phyloP scores from a whole-genome alignment of 2,888 invertebrate genomes.

The Listrodromus nycthemerus region DNA sequence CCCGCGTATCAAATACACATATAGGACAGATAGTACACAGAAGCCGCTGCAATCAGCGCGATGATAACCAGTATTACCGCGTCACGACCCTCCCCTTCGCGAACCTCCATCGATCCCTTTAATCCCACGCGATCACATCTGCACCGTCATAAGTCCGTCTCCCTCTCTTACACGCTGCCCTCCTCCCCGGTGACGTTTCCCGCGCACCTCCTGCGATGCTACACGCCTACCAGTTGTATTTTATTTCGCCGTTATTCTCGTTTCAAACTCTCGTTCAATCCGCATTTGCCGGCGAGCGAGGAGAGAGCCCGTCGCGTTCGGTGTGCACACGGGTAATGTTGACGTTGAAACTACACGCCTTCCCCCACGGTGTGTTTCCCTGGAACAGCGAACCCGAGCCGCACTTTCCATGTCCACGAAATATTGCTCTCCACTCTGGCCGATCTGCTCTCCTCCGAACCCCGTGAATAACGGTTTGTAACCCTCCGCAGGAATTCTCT shows the following conservation, averaged over 20 bases:
- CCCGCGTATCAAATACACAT: constrained; percentile 24
- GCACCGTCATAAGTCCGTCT: constrained; percentile 56
- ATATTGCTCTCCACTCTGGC: constrained; percentile 50
- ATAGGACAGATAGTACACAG: constrained; percentile 31
- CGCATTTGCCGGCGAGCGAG: constrained; percentile 7
- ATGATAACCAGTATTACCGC: constrained; percentile 82
- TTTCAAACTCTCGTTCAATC: constrained; percentile 40
- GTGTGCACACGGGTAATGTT: neutral
- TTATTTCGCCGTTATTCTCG: constrained; percentile 48
- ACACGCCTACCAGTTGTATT: constrained; percentile 20
- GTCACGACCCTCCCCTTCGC: constrained; percentile 74
- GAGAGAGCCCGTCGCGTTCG: neutral
- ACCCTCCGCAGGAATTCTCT: constrained; percentile 13
- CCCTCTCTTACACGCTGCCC: constrained; percentile 20
- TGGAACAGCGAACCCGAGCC: constrained; percentile 23
- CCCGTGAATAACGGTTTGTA: constrained; percentile 19
- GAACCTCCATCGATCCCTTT: constrained; percentile 64
- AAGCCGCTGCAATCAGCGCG: constrained; percentile 78
- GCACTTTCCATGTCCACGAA: constrained; percentile 62
- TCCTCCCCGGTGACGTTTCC: neutral
- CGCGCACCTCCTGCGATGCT: constrained; percentile 21
- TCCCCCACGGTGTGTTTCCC: neutral
- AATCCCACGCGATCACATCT: constrained; percentile 79
- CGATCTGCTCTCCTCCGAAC: constrained; percentile 18
- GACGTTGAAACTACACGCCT: constrained; percentile 36